Evolutionary conservation across 2,888 invertebrate genomes (phyloP).

Genomic region (Meteorus cinctellus): DNA sequence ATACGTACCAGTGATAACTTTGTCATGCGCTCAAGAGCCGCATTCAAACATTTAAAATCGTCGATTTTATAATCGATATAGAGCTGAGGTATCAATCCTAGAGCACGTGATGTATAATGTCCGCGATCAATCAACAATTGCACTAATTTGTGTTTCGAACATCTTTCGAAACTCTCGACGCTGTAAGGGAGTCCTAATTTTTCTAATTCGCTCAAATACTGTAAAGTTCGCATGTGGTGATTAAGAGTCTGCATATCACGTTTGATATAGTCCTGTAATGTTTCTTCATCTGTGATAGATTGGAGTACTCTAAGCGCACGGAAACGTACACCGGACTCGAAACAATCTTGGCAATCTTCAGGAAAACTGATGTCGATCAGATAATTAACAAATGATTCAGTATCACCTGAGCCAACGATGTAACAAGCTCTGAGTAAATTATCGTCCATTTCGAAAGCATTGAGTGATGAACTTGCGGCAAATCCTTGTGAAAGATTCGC

Average conservation of each 20-base stretch:
- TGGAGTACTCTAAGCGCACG: conserved; percentile 69
- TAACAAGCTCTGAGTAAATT: conserved; percentile 68
- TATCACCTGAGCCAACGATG: conserved; percentile 64
- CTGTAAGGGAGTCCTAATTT: conserved; percentile 66
- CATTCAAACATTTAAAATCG: conserved; percentile 60
- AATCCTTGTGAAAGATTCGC: conserved; percentile 48
- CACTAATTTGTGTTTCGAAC: conserved; percentile 61
- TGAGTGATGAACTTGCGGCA: neutral
- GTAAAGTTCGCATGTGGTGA: conserved; percentile 63
- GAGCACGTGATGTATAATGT: conserved; percentile 55
- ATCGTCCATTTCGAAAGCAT: conserved; percentile 26
- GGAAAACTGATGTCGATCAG: conserved; percentile 66
- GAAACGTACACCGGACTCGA: conserved; percentile 62
- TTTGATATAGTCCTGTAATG: conserved; percentile 64
- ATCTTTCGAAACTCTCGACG: conserved; percentile 61
- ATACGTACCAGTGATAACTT: conserved; percentile 59
- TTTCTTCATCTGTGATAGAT: conserved; percentile 59
- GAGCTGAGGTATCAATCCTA: conserved; percentile 60
- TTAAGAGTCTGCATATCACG: conserved; percentile 62
- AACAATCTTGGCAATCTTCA: conserved; percentile 50
- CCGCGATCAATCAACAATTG: conserved; percentile 59
- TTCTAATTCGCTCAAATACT: conserved; percentile 68
- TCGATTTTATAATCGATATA: conserved; percentile 63
- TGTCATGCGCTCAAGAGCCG: conserved; percentile 59
- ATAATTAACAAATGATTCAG: conserved; percentile 61